A percentile compares a stretch with the other conserved stretches of the same genome.
Conservation (phyloP, 2,113 vertebrate genomes). For the Spea multiplicata region DNA sequence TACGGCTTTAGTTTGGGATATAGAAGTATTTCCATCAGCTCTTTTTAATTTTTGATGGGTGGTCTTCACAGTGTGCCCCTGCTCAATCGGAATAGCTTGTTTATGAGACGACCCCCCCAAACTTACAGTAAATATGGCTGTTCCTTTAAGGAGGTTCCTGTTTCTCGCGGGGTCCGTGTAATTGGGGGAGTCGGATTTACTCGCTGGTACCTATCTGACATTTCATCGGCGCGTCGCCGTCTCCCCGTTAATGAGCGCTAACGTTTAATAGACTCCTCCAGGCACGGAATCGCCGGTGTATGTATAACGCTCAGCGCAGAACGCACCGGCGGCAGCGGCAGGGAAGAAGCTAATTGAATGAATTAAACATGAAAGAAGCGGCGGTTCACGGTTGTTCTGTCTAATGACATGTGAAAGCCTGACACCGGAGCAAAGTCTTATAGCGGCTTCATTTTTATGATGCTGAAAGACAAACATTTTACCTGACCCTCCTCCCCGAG, state of each 20-base stretch:
- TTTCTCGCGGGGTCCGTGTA: too few species aligned
- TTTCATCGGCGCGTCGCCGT: not conserved
- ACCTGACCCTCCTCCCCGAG: too few species aligned
- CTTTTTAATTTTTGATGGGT: too few species aligned
- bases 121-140: too few species aligned
- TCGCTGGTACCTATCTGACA: not conserved
- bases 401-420: not conserved
- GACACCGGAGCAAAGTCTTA: not conserved
- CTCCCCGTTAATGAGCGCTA: not conserved
- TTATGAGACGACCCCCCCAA: too few species aligned
- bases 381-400: not conserved
- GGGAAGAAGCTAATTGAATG: conserved; percentile 7
- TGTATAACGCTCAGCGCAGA: conserved; percentile 5
- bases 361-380: conserved; percentile 22
- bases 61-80: too few species aligned
- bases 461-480: too few species aligned
- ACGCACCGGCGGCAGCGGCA: not conserved
- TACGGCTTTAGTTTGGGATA: too few species aligned
- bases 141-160: too few species aligned
- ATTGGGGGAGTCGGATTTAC: not conserved
- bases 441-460: too few species aligned
- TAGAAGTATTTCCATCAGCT: too few species aligned
- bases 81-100: too few species aligned
- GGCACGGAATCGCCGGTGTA: not conserved
- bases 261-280: conserved; percentile 7